Evolutionary conservation across 1,140 invertebrate species (phyloP), one percentile per base, ranked within the genome.

Genomic region (Leptinotarsa texana): DNA sequence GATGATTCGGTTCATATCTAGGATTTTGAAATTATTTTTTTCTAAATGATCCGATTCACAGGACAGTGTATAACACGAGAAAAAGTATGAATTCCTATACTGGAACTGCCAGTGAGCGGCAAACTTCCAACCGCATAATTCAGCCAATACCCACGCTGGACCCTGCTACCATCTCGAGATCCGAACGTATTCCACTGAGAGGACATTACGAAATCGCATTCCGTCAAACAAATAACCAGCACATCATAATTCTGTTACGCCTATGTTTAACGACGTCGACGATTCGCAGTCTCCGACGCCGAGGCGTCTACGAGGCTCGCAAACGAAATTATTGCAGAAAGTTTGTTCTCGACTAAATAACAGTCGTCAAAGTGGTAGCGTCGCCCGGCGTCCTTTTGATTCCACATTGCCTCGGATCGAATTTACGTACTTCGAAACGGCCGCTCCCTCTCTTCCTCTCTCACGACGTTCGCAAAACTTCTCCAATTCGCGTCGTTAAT

Each of bases 311-410:
- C 51, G 51, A 42, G 33, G 51, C n/a, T 57, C 51, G 51, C 15
- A 57, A 57, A 57, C 51, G 51, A 57, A 57, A 57, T 57, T 57
- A 57, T 57, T 57, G 13, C 51, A 17, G 17, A 57, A 57, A 57
- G 51, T 57, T 57, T 57, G 51, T 57, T 57, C 33, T 2, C 51
- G 51, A 18, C 51, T 57, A n/a, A 57, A 57, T 57, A 57, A 57
- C n/a, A 57, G 51, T 57, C 33, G 33, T 42, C n/a, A 15, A 57
- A 57, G 51, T 57, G 13, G 15, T 57, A 57, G 51, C 51, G 51
- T 17, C 51, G 51, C 51, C 51, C 51, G 51, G 13, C 5, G n/a
- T 57, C n/a, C 17, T 57, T 42, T 57, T 57, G 51, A 57, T 57
- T 17, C 51, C 51, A 57, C 51, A 15, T 17, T 18, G 51, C n/a